These are phyloP conservation scores for Amphipoea lucens DNA, from an alignment of 2,888 invertebrate species.

Conservation along the genomic window DNA sequence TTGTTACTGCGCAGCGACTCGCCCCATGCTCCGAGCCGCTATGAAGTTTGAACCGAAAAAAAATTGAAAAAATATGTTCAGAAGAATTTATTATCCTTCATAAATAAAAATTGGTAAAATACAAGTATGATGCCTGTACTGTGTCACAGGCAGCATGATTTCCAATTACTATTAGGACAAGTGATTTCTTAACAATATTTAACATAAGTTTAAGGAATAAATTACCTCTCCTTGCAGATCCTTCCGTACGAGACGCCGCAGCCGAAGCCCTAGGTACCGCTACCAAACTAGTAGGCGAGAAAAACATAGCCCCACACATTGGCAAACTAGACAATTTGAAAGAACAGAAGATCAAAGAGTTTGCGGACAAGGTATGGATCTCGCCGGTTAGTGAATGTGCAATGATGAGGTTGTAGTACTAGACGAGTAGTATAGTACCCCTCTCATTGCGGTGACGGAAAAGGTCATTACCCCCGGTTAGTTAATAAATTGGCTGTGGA, in stretches of 20 bases:
- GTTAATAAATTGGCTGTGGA: neutral
- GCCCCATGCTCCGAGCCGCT: neutral
- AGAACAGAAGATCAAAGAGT: slow-evolving; percentile 98
- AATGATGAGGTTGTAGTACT: slow-evolving; percentile 45
- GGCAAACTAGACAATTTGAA: slow-evolving; percentile 97
- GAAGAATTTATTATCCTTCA: too few species aligned
- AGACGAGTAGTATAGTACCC: slow-evolving; percentile 39
- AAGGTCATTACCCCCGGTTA: neutral
- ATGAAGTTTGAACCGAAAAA: neutral
- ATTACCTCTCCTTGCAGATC: slow-evolving; percentile 90
- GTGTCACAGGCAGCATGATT: too few species aligned
- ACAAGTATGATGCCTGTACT: too few species aligned
- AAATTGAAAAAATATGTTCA: too few species aligned
- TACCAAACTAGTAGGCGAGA: slow-evolving; percentile 98
- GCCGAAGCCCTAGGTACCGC: slow-evolving; percentile 98
- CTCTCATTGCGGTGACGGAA: slow-evolving; percentile 42
- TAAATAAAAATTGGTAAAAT: too few species aligned
- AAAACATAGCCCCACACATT: slow-evolving; percentile 95
- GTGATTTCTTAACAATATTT: too few species aligned
- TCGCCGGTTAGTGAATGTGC: slow-evolving; percentile 49
- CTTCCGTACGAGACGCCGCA: slow-evolving; percentile 97
- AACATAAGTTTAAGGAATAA: too few species aligned
- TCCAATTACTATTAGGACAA: too few species aligned
- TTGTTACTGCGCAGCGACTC: neutral
- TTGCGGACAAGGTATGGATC: slow-evolving; percentile 93